phyloP scores from a whole-genome alignment of 2,888 invertebrate species.

The Trachelus iudaicus region DNA sequence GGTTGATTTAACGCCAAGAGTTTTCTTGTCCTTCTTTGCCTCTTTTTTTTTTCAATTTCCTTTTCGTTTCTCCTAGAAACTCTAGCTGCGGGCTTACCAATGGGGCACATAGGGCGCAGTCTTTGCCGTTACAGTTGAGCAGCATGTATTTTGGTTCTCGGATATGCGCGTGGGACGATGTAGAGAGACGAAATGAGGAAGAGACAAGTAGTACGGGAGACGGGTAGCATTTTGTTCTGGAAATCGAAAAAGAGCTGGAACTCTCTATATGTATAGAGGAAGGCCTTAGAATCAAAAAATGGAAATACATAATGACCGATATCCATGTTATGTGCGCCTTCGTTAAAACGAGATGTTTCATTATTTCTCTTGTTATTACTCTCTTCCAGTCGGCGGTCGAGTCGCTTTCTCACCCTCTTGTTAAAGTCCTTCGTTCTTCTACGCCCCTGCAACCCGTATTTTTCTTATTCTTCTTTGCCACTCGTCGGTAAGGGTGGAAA shows the following conservation, averaged over 20 bases:
- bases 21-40: background rate
- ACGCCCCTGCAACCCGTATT: background rate
- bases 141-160: no score
- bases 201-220: background rate
- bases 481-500: background rate
- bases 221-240: background rate
- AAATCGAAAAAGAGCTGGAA: background rate
- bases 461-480: constrained; percentile 11
- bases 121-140: background rate
- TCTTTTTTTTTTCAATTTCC: background rate
- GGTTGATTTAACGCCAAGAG: background rate
- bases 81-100: background rate
- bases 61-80: background rate
- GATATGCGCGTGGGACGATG: background rate
- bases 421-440: background rate
- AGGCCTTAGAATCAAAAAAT: background rate
- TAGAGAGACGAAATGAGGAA: background rate
- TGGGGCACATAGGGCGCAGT: background rate
- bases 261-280: no score
- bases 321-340: constrained; percentile 21
- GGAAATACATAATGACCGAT: constrained; percentile 20
- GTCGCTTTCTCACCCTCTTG: background rate
- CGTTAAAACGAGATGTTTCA: constrained; percentile 27
- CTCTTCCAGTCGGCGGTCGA: background rate
- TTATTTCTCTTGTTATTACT: constrained; percentile 18